Conservation (phyloP, 1,140 invertebrate genomes). For the Argopecten irradians region DNA sequence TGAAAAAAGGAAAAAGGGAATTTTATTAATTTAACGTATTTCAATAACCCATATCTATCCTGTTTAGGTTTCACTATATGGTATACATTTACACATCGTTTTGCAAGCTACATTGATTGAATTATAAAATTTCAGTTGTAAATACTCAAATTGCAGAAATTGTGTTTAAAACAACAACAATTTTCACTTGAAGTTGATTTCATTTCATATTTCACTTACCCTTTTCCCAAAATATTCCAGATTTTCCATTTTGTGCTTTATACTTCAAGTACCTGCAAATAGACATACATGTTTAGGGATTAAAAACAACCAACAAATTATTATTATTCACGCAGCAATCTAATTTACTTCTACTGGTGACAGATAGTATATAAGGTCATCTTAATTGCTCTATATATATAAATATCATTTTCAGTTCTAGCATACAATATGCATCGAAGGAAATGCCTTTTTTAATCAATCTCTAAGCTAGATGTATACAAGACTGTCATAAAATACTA, state of each 20-base stretch:
- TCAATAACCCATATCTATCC: neutral
- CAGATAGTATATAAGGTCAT: neutral
- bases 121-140: no score
- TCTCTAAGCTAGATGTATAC: no score
- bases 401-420: neutral
- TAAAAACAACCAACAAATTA: neutral
- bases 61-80: neutral
- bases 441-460: neutral
- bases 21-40: no score
- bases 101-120: no score
- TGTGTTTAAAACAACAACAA: no score
- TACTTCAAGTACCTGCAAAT: slow-evolving; percentile 54
- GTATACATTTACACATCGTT: neutral
- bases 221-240: slow-evolving; percentile 62
- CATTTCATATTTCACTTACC: no score
- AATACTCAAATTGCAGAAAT: no score
- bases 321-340: slow-evolving; percentile 3
- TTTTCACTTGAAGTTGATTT: no score
- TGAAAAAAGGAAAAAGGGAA: slow-evolving; percentile 21
- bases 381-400: neutral
- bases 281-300: neutral
- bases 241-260: slow-evolving; percentile 59
- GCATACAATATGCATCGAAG: neutral
- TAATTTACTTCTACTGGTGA: neutral
- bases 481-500: no score